Conservation (phyloP, 2,797 vertebrate genomes). For the Manis javanica region DNA sequence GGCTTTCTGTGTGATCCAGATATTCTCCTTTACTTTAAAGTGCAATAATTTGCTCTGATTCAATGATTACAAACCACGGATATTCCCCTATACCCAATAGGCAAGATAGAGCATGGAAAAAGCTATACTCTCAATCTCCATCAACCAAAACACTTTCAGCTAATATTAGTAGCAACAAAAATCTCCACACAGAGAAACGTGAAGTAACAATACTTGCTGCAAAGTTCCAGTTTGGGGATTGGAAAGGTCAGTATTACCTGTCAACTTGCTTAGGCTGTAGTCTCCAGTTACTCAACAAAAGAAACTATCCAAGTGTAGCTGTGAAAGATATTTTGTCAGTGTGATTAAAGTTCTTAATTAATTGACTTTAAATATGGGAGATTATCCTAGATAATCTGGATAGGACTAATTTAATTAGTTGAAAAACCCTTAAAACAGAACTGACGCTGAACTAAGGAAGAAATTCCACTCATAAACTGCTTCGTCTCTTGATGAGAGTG, state of each 20-base stretch:
- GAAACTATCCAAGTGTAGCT: background rate
- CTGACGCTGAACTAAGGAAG: background rate
- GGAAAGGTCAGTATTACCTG: background rate
- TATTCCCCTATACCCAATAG: background rate
- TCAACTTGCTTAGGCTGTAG: background rate
- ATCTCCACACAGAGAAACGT: background rate
- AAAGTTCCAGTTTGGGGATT: background rate
- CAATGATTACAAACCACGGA: background rate
- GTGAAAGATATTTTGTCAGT: background rate
- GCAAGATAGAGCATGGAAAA: background rate
- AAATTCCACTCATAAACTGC: background rate
- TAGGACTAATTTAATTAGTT: background rate
- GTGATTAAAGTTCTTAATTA: background rate
- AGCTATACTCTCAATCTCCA: background rate
- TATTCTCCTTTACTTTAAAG: background rate
- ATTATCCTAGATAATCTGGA: background rate
- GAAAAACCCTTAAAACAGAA: background rate
- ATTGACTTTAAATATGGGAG: background rate
- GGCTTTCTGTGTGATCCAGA: background rate
- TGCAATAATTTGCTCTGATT: background rate
- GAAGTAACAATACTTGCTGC: fast-evolving
- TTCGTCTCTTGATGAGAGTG: background rate
- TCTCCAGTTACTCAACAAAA: background rate
- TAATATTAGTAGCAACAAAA: background rate
- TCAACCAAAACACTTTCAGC: background rate